phyloP scores from a whole-genome alignment of 2,797 vertebrate genomes.

The Malurus leucopterus region DNA sequence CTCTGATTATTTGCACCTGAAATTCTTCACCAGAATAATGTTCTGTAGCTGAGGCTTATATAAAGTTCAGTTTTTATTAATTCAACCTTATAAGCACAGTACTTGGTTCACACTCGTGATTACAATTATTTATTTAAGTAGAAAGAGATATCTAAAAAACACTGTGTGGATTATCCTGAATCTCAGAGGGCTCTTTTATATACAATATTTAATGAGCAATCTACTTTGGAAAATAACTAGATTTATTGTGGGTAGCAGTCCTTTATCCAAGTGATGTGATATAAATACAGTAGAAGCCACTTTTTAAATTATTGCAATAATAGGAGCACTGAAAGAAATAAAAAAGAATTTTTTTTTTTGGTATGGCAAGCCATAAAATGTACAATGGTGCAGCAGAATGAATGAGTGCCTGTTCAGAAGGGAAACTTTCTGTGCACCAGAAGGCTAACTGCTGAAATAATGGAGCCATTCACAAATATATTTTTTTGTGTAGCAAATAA shows the following conservation, averaged over 20 bases:
- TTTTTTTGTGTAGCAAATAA: conserved; percentile 62
- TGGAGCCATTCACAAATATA: conserved; percentile 67
- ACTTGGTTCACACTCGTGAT: conserved; percentile 44
- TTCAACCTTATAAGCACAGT: conserved; percentile 57
- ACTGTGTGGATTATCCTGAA: conserved; percentile 40
- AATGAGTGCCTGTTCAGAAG: conserved; percentile 57
- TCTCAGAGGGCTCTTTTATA: conserved; percentile 50
- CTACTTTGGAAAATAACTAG: conserved; percentile 43
- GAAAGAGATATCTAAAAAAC: conserved; percentile 56
- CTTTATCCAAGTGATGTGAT: conserved; percentile 31
- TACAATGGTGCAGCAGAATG: conserved; percentile 54
- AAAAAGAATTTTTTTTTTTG: conserved; percentile 1
- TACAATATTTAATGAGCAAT: conserved; percentile 39
- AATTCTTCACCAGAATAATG: conserved; percentile 53
- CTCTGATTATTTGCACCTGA: conserved; percentile 58
- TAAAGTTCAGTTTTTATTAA: conserved; percentile 69
- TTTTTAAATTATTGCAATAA: conserved; percentile 54
- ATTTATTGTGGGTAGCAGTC: conserved; percentile 44
- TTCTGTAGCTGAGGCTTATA: conserved; percentile 44
- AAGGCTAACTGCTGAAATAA: conserved; percentile 64
- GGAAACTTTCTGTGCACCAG: conserved; percentile 64
- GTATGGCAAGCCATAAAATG: conserved; percentile 40
- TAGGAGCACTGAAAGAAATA: conserved; percentile 47
- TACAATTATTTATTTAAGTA: conserved; percentile 65
- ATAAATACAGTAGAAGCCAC: conserved; percentile 60